Evolutionary conservation across 30 jellyfish, hydroid and myxozoan species (phyloP).

Genomic region (Catostylus mosaicus): DNA sequence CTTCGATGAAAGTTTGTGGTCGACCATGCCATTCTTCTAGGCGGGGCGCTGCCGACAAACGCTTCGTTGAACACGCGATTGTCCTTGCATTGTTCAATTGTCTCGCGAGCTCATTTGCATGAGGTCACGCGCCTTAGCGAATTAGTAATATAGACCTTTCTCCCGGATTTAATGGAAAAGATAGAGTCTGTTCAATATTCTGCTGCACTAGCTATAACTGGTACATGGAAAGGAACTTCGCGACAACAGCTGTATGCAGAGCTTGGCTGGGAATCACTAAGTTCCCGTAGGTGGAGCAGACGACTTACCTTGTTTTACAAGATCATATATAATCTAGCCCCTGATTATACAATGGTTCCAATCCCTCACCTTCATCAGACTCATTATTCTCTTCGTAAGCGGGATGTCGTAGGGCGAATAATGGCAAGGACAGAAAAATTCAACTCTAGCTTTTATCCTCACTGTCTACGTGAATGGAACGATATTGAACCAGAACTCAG

Average conservation of each 20-base stretch:
- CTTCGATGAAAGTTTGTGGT: no score
- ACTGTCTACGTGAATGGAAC: constrained; percentile 62
- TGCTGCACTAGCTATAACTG: constrained; percentile 69
- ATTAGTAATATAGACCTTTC: no score
- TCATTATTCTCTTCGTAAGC: constrained; percentile 53
- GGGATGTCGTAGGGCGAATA: constrained; percentile 56
- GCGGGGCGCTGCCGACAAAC: no score
- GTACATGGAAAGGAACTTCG: constrained; percentile 70
- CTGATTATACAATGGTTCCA: constrained; percentile 57
- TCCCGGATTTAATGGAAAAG: constrained; percentile 45
- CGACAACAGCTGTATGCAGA: constrained; percentile 53
- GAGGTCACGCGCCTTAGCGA: no score
- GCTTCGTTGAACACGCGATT: no score
- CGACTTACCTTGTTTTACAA: constrained; percentile 51
- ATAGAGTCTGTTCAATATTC: constrained; percentile 66
- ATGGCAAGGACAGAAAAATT: constrained; percentile 68
- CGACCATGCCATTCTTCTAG: no score
- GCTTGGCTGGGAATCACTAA: constrained; percentile 71
- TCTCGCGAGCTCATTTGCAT: no score
- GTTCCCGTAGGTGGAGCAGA: constrained; percentile 42
- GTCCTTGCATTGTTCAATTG: no score
- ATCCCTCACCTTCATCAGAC: constrained; percentile 64
- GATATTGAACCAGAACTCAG: constrained; percentile 56
- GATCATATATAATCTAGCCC: constrained; percentile 47
- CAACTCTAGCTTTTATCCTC: constrained; percentile 64